These are phyloP conservation scores for Zaprionus nigranus DNA, from an alignment of 1,140 invertebrate species.

Conservation along the genomic window DNA sequence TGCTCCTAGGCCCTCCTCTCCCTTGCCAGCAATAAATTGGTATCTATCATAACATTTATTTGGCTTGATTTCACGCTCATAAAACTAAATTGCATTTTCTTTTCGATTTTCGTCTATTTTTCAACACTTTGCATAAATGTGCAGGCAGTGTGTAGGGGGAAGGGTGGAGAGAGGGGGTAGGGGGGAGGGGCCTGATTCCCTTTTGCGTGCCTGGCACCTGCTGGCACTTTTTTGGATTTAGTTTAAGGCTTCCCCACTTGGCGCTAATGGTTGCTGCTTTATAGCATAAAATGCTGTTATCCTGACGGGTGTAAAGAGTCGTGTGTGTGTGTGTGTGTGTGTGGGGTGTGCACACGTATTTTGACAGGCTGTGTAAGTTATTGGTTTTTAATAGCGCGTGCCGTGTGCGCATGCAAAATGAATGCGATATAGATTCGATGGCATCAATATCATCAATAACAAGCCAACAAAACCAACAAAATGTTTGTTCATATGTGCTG, in stretches of 20 bases:
- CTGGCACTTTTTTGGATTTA: slow-evolving; percentile 31
- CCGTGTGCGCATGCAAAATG: slow-evolving; percentile 39
- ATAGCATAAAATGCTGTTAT: slow-evolving; percentile 60
- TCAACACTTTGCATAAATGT: slow-evolving; percentile 60
- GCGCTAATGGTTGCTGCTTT: slow-evolving; percentile 53
- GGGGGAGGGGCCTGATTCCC: slow-evolving; percentile 23
- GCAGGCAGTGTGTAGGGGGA: slow-evolving; percentile 14
- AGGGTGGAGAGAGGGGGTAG: background rate
- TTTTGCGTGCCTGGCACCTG: slow-evolving; percentile 67
- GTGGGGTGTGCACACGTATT: slow-evolving; percentile 32
- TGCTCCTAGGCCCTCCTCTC: background rate
- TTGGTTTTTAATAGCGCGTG: slow-evolving; percentile 65
- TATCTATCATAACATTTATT: slow-evolving; percentile 73
- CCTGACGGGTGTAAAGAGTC: background rate
- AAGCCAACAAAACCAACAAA: slow-evolving; percentile 10
- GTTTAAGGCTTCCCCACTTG: slow-evolving; percentile 19
- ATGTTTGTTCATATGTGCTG: slow-evolving; percentile 23
- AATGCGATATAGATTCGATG: slow-evolving; percentile 5
- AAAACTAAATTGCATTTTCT: slow-evolving; percentile 61
- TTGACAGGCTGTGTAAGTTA: slow-evolving; percentile 67
- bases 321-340: slow-evolving; percentile 1
- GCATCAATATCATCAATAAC: slow-evolving; percentile 40
- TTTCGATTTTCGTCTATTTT: slow-evolving; percentile 60
- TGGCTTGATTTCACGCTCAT: slow-evolving; percentile 49
- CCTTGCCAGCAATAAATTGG: slow-evolving; percentile 61